Conservation (phyloP, 30 jellyfish, hydroid and myxozoan species). For the Pelagia noctiluca region DNA sequence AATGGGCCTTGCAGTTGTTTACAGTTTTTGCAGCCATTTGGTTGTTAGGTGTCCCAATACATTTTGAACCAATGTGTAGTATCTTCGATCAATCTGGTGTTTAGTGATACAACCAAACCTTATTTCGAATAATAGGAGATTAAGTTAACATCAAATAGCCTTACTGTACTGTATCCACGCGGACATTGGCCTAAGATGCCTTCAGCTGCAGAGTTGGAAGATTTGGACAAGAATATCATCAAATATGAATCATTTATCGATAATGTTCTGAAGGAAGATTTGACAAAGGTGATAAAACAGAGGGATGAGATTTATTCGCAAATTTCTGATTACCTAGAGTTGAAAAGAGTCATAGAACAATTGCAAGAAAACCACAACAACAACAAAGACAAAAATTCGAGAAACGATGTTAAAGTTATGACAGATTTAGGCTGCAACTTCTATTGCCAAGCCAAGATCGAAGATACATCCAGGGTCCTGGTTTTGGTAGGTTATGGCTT, state of each 20-base stretch:
- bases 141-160: too few species aligned
- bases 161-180: too few species aligned
- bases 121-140: too few species aligned
- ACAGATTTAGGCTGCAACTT: slow-evolving; percentile 94
- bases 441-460: slow-evolving; percentile 83
- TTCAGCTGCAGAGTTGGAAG: too few species aligned
- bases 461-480: slow-evolving; percentile 55
- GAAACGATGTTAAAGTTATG: slow-evolving; percentile 48
- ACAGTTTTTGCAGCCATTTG: too few species aligned
- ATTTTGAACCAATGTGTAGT: too few species aligned
- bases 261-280: slow-evolving; percentile 78
- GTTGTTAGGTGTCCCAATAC: too few species aligned
- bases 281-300: slow-evolving; percentile 54
- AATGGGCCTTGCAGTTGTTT: too few species aligned
- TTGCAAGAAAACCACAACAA: slow-evolving; percentile 14
- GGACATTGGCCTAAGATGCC: too few species aligned
- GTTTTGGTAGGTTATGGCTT: slow-evolving; percentile 88
- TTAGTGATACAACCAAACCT: too few species aligned
- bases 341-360: slow-evolving; percentile 65
- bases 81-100: too few species aligned
- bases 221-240: slow-evolving; percentile 44
- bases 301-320: slow-evolving; percentile 77
- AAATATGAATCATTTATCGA: slow-evolving; percentile 84
- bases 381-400: not conserved
- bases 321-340: slow-evolving; percentile 83